phyloP scores from a whole-genome alignment of 1,140 invertebrate genomes.

The Drosophila equinoxialis region DNA sequence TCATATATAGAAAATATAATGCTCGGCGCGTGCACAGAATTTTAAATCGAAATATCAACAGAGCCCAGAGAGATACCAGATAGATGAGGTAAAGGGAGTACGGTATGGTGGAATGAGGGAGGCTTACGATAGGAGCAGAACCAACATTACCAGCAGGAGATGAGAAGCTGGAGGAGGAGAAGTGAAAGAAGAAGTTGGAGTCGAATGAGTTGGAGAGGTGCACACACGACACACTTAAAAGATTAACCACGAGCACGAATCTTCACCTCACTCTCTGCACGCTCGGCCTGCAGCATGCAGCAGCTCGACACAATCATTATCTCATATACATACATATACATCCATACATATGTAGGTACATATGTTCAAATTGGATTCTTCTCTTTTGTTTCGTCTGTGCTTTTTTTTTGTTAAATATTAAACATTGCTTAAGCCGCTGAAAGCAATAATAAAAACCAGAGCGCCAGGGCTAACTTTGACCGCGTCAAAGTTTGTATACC shows the following conservation, averaged over 20 bases:
- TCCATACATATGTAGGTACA: slow-evolving; percentile 22
- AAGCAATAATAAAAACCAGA: slow-evolving; percentile 13
- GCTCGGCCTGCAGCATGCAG: slow-evolving; percentile 22
- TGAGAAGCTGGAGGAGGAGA: background rate
- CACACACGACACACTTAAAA: slow-evolving; percentile 67
- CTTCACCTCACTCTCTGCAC: slow-evolving; percentile 33
- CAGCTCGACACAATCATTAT: slow-evolving; percentile 14
- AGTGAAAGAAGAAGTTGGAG: background rate
- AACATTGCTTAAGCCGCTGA: slow-evolving; percentile 73
- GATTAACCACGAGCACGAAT: slow-evolving; percentile 72
- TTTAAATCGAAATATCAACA: slow-evolving; percentile 75
- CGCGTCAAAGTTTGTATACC: no score
- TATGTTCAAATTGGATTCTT: slow-evolving; percentile 52
- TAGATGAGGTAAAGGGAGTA: background rate
- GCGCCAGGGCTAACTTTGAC: no score
- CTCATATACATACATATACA: slow-evolving; percentile 23
- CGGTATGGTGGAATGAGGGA: background rate
- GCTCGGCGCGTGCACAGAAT: slow-evolving; percentile 71
- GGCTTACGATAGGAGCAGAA: background rate
- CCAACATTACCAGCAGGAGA: background rate
- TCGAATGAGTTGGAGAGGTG: slow-evolving; percentile 7
- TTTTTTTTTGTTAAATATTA: slow-evolving; percentile 74
- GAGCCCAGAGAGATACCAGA: slow-evolving; percentile 14
- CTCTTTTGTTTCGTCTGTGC: slow-evolving; percentile 50
- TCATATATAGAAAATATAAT: slow-evolving; percentile 65